Base-by-base conservation (phyloP, 2,113 vertebrate species). In the Pluvialis apricaria region DNA sequence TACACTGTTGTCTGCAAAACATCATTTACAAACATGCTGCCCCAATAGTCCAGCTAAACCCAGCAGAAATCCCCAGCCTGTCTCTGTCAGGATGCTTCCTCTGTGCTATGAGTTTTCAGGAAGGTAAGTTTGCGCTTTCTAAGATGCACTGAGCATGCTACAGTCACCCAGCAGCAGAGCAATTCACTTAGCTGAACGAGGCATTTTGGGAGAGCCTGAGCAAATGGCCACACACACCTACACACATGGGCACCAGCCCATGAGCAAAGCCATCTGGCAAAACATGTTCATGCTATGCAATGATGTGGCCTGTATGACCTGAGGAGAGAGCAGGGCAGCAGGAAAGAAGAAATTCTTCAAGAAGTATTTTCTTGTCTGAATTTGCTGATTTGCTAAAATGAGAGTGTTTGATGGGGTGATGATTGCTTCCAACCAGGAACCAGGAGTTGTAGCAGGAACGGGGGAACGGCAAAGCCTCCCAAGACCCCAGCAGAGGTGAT, bases 41-140 rank as follows among this genome's bases (percentile, higher is more conserved):
- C 32, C 29, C 2, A 0, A 20, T 9, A 40, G 13, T 9, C 55
- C 0, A 0, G 72, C 32, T 17, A 52, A 83, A 32, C 2, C 28
- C 54, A 38, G 24, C 49, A 68, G 34, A 21, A 76, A 5, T 15
- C 21, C 44, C 3, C 45, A 44, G 54, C 13, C 47, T 69, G 40
- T 9, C n/a, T 19, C 62, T 72, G 52, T 5, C 49, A 10, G 15
- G 44, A 26, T 16, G 14, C 45, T 7, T 20, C 79, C 45, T 26
- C 58, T 26, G 58, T 36, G 54, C 83, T 82, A 15, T 44, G 40
- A 32, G 34, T 10, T 15, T 34, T 31, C 55, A 29, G 38, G 69
- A 45, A 32, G 38, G 0, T 9, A 22, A 10, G 22, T 34, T 17
- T 62, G 57, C 10, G 20, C 6, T 36, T 36, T 12, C 26, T 29